Evolutionary conservation across 2,113 vertebrate genomes (phyloP).

Genomic region (Melospiza melodia): DNA sequence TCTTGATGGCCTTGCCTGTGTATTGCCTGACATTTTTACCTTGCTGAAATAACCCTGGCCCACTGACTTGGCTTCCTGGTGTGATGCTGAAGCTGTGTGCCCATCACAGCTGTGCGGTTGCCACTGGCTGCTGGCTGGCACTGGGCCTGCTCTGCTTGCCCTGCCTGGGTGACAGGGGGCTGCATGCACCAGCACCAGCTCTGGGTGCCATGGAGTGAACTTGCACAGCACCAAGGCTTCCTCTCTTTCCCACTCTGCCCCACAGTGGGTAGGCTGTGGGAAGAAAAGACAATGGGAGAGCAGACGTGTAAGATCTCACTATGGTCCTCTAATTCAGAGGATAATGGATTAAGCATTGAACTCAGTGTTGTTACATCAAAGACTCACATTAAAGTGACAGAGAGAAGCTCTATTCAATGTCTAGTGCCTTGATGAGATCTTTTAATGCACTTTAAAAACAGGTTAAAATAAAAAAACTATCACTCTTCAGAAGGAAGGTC

Average conservation of each 20-base stretch:
- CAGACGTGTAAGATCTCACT: not conserved
- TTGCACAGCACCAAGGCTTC: not conserved
- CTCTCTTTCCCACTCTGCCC: not conserved
- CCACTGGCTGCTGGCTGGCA: not conserved
- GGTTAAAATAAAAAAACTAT: not conserved
- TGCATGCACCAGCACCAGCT: accelerated
- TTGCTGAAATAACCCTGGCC: not conserved
- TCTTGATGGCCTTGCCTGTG: not conserved
- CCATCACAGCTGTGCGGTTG: not conserved
- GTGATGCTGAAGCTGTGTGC: not conserved
- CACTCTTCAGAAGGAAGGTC: not conserved
- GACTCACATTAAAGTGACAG: not conserved
- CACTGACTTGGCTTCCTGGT: not conserved
- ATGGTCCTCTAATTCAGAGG: not conserved
- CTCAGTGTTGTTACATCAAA: not conserved
- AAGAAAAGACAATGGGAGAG: not conserved
- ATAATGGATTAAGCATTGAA: not conserved
- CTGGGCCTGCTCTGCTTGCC: not conserved
- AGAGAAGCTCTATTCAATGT: not conserved
- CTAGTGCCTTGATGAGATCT: not conserved
- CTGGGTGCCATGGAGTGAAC: not conserved
- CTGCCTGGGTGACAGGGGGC: not conserved
- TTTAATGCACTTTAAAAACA: not conserved
- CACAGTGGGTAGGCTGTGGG: not conserved
- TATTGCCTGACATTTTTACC: not conserved